Evolutionary conservation across 2,113 vertebrate species (phyloP), one percentile per base, ranked within the genome.

Genomic region (Lipotes vexillifer): DNA sequence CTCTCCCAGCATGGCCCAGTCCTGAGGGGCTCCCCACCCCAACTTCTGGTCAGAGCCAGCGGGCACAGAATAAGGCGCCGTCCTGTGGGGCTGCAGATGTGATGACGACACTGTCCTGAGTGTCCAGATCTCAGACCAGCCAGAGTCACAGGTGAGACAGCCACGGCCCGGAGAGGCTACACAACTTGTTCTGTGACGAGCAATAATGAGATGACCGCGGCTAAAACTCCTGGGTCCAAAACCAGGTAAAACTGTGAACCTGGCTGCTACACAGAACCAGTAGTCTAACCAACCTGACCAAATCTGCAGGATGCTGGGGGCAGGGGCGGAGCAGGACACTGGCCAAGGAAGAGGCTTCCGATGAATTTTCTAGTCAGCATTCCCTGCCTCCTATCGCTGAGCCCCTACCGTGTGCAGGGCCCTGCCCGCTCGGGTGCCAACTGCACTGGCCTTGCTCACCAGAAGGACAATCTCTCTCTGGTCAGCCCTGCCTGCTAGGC

Each of bases 191-290:
- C 69, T 23, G 61, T 23, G n/a, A 69, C 12, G 8, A 49, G 49
- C 36, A 27, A 21, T 23, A 23, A 31, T 1, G 14, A 57, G 41
- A 66, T 0, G 0, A 21, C 69, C 49, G 0, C 11, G 18, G 41
- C 23, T 36, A n/a, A 8, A 93, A 36, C 33, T 29, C 57, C 61
- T 27, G 5, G 13, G 31, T 3, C 68, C 41, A 4, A 66, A 69
- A 31, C 0, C 4, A 82, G 66, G 52, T 20, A 20, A 21, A 31
- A 31, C 52, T 31, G 27, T 46, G 74, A 82, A 18, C 2, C 10
- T 29, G 13, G 59, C 74, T 65, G 68, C 55, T 92, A 1, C 41
- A 9, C 44, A 20, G 57, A 72, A 41, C 38, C 77, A 46, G 14
- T 0, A 15, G n/a, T 36, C 88, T 15, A n/a, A 69, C 41, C 71